phyloP scores from a whole-genome alignment of 2,797 vertebrate genomes.

The Myripristis jacobus region DNA sequence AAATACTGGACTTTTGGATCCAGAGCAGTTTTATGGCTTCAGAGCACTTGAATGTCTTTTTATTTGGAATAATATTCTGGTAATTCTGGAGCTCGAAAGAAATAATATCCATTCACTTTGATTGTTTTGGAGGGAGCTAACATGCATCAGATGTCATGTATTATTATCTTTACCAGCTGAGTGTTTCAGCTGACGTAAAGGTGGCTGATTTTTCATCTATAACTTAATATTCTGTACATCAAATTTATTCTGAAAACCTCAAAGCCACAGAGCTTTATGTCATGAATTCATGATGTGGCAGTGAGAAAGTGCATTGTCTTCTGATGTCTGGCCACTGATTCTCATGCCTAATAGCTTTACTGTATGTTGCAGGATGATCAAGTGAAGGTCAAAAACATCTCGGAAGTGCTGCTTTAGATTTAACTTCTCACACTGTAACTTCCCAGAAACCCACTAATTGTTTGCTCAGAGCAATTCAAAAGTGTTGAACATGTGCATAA shows the following conservation, averaged over 20 bases:
- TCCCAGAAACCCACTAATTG: constrained; percentile 63
- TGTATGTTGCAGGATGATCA: constrained; percentile 44
- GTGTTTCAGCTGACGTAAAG: too few species aligned
- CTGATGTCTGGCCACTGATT: constrained; percentile 40
- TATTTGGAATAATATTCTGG: too few species aligned
- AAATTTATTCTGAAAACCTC: background rate
- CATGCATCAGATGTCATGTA: too few species aligned
- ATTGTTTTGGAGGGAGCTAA: too few species aligned
- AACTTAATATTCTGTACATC: background rate
- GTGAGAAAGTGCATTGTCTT: constrained; percentile 25
- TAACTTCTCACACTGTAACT: constrained; percentile 61
- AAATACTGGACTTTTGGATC: too few species aligned
- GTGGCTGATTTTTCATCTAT: constrained; percentile 1
- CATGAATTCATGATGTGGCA: background rate
- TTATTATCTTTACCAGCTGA: too few species aligned
- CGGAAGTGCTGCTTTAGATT: constrained; percentile 54
- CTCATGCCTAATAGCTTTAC: constrained; percentile 30
- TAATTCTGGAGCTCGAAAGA: too few species aligned
- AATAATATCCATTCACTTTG: too few species aligned
- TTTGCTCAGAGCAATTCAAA: constrained; percentile 71
- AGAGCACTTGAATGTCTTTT: too few species aligned
- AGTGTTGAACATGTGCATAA: constrained; percentile 78
- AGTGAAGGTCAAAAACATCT: constrained; percentile 59
- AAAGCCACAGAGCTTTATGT: background rate
- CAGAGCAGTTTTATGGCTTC: too few species aligned